Percentiles rank a stretch among this genome's conserved stretches.
These are phyloP conservation scores for Dryobotodes eremita DNA, from an alignment of 2,888 invertebrate genomes.

Conservation along the genomic window DNA sequence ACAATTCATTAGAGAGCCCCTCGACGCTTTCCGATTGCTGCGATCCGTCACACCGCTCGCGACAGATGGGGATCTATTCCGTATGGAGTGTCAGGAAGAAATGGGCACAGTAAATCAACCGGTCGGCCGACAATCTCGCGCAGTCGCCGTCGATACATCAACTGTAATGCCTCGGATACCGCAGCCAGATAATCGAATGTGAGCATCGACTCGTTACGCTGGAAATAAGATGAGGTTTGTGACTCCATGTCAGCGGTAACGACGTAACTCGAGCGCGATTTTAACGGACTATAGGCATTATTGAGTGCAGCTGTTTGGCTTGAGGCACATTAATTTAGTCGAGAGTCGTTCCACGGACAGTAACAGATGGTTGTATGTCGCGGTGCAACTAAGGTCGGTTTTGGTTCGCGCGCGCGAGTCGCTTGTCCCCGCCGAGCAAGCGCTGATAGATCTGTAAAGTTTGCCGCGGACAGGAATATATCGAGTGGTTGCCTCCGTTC, in stretches of 20 bases:
- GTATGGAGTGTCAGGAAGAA: slow-evolving; percentile 89
- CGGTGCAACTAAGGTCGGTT: slow-evolving; percentile 77
- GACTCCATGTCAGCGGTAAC: slow-evolving; percentile 74
- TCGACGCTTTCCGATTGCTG: slow-evolving; percentile 86
- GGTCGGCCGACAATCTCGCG: slow-evolving; percentile 88
- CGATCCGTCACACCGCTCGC: slow-evolving; percentile 86
- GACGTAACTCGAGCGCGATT: slow-evolving; percentile 74
- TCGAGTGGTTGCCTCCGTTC: slow-evolving; percentile 90
- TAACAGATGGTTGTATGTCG: slow-evolving; percentile 56
- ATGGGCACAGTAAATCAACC: slow-evolving; percentile 89
- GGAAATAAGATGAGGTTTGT: slow-evolving; percentile 89
- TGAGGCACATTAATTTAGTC: slow-evolving; percentile 57
- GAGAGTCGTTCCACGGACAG: slow-evolving; percentile 57
- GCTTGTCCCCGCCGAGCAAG: slow-evolving; percentile 81
- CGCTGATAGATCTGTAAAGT: slow-evolving; percentile 90
- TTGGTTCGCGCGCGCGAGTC: slow-evolving; percentile 71
- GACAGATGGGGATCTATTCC: slow-evolving; percentile 88
- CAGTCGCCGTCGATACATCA: slow-evolving; percentile 90
- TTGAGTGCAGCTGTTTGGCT: slow-evolving; percentile 66
- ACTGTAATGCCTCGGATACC: slow-evolving; percentile 90
- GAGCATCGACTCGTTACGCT: slow-evolving; percentile 90
- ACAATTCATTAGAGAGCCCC: slow-evolving; percentile 90
- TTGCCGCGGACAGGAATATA: slow-evolving; percentile 91
- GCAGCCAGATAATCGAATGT: slow-evolving; percentile 90
- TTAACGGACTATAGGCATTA: slow-evolving; percentile 74